A percentile compares a stretch with the other conserved stretches of the same genome.
These are phyloP conservation scores for Trichechus manatus DNA, from an alignment of 2,113 vertebrate species.

Conservation along the genomic window DNA sequence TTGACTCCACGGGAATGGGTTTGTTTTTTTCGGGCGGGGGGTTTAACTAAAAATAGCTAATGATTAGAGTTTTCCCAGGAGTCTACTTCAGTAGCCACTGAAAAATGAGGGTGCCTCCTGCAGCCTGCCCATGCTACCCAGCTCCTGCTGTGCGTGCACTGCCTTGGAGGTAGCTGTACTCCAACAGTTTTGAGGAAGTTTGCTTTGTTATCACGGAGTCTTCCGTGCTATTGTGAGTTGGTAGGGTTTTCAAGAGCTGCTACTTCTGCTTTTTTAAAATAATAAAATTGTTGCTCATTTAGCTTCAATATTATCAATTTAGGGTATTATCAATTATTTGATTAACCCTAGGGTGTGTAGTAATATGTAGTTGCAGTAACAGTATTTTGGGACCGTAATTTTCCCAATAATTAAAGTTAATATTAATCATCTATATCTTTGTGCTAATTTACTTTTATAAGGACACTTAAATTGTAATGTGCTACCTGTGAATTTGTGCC, in stretches of 20 bases:
- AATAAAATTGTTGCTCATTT: constrained; percentile 3
- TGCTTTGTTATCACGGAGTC: not conserved
- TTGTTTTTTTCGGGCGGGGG: no score
- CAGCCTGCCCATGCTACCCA: not conserved
- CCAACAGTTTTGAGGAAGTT: not conserved
- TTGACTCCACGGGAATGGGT: no score
- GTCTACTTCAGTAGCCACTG: not conserved
- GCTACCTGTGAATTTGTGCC: constrained; percentile 53
- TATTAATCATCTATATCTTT: constrained; percentile 51
- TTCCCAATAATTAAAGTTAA: constrained; percentile 58
- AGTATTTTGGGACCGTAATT: constrained; percentile 25
- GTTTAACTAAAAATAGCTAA: constrained; percentile 23
- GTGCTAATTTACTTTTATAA: constrained; percentile 43
- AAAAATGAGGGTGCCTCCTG: not conserved
- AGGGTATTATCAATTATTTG: constrained; percentile 54
- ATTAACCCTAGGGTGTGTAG: not conserved
- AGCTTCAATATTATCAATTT: constrained; percentile 41
- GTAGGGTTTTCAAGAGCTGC: not conserved
- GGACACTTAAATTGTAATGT: constrained; percentile 4
- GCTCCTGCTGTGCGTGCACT: not conserved
- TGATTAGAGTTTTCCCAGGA: not conserved
- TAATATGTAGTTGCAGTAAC: not conserved
- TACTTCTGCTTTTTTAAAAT: constrained; percentile 28
- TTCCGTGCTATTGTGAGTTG: not conserved
- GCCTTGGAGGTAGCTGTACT: not conserved